Conservation (phyloP, 2,888 invertebrate genomes). For the Siphlonurus alternatus region DNA sequence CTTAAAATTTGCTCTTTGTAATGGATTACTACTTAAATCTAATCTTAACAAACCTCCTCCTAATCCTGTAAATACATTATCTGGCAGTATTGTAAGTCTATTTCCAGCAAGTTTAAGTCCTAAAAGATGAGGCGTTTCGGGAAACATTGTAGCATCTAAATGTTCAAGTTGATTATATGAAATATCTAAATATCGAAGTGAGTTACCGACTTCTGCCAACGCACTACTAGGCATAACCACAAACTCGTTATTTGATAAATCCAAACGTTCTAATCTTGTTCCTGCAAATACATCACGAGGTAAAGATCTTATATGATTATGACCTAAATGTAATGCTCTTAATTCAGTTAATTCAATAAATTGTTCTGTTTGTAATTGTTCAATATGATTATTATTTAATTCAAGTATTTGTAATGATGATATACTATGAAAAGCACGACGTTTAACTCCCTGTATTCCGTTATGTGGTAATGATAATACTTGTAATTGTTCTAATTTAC, state of each 20-base stretch:
- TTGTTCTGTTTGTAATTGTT: constrained; percentile 60
- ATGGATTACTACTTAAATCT: constrained; percentile 62
- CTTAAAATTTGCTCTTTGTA: constrained; percentile 63
- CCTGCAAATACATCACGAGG: constrained; percentile 65
- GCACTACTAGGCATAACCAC: constrained; percentile 63
- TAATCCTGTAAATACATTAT: constrained; percentile 73
- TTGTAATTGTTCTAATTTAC: constrained; percentile 49
- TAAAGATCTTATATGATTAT: constrained; percentile 53
- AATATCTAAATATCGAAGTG: constrained; percentile 59
- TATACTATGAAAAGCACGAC: constrained; percentile 60
- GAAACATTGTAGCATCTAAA: constrained; percentile 73
- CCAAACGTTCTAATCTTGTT: constrained; percentile 61
- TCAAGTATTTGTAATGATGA: constrained; percentile 61
- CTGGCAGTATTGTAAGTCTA: constrained; percentile 66
- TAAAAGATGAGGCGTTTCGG: constrained; percentile 61
- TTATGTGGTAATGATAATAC: constrained; percentile 58
- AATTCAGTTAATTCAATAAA: constrained; percentile 60
- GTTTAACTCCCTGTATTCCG: constrained; percentile 49
- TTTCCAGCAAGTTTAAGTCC: constrained; percentile 63
- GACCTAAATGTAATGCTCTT: constrained; percentile 51
- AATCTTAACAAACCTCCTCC: constrained; percentile 52
- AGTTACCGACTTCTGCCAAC: constrained; percentile 60
- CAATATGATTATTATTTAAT: constrained; percentile 56
- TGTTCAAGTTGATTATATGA: constrained; percentile 68
- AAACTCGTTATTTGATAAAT: constrained; percentile 61